Conservation (phyloP, 2,888 invertebrate genomes). For the Dione juno region DNA sequence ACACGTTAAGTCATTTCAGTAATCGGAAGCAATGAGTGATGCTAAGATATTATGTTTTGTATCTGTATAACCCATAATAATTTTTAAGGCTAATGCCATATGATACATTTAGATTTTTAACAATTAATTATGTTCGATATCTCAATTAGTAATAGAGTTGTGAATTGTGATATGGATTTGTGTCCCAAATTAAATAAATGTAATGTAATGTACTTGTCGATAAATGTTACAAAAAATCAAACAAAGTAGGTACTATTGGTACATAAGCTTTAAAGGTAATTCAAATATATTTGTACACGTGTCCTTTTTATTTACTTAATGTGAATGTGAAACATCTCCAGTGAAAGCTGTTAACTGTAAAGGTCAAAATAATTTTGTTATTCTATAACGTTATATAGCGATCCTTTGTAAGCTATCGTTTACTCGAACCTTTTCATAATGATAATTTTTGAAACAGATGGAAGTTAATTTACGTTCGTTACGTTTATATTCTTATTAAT, state of each 20-base stretch:
- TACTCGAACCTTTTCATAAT: not conserved
- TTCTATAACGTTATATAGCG: not conserved
- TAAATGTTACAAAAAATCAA: too few relatives aligned
- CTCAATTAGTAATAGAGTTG: too few relatives aligned
- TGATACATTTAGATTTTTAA: too few relatives aligned
- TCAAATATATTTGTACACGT: not conserved
- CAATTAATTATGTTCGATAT: too few relatives aligned
- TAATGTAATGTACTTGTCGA: too few relatives aligned
- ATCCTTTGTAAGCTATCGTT: not conserved
- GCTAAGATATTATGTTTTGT: not conserved
- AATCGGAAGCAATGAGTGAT: too few relatives aligned
- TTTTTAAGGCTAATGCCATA: too few relatives aligned
- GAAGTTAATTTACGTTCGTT: too few relatives aligned
- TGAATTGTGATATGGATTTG: too few relatives aligned
- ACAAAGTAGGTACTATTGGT: too few relatives aligned
- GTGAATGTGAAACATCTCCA: not conserved
- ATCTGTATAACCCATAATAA: not conserved
- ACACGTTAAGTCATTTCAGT: not conserved
- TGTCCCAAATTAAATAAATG: too few relatives aligned
- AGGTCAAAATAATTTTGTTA: constrained; percentile 4
- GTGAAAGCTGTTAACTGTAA: not conserved
- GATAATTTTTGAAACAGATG: not conserved
- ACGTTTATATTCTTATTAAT: too few relatives aligned
- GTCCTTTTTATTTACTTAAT: not conserved
- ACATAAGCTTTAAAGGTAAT: not conserved